phyloP scores from a whole-genome alignment of 1,140 invertebrate species.

The Drosophila sulfurigaster region DNA sequence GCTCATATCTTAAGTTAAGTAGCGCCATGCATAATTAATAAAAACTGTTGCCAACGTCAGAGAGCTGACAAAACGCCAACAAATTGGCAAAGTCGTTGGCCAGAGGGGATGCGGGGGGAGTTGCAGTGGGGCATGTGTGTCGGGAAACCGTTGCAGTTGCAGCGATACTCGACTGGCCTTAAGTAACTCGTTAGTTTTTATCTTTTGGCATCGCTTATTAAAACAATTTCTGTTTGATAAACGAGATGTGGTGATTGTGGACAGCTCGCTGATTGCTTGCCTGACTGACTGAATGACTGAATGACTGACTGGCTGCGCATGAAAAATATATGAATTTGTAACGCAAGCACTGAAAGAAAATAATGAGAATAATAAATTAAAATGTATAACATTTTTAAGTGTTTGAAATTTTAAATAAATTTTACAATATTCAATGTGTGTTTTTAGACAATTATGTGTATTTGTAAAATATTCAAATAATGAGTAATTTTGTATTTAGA shows the following conservation, averaged over 20 bases:
- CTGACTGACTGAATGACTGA: constrained; percentile 24
- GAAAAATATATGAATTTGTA: constrained; percentile 51
- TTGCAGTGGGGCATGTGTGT: background rate
- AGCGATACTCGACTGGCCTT: constrained; percentile 40
- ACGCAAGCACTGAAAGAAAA: constrained; percentile 35
- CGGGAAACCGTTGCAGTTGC: constrained; percentile 2
- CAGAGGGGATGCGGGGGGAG: background rate
- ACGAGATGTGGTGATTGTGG: constrained; percentile 75
- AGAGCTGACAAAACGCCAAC: constrained; percentile 73
- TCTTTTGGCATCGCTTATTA: constrained; percentile 78
- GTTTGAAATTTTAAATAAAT: no score
- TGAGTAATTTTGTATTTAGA: no score
- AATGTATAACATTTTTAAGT: no score
- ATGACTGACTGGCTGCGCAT: constrained; percentile 48
- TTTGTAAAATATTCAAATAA: no score
- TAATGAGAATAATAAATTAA: no score
- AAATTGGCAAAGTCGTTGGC: constrained; percentile 59
- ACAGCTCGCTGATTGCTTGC: constrained; percentile 39
- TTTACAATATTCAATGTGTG: no score
- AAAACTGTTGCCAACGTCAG: constrained; percentile 29
- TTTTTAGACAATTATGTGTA: no score
- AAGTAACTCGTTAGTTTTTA: constrained; percentile 79
- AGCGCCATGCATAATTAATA: constrained; percentile 74
- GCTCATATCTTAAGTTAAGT: constrained; percentile 13
- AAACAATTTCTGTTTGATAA: constrained; percentile 74